Evolutionary conservation across 2,797 vertebrate genomes (phyloP), one percentile per base, ranked within the genome.

Genomic region (Microctenopoma steveboyesi): DNA sequence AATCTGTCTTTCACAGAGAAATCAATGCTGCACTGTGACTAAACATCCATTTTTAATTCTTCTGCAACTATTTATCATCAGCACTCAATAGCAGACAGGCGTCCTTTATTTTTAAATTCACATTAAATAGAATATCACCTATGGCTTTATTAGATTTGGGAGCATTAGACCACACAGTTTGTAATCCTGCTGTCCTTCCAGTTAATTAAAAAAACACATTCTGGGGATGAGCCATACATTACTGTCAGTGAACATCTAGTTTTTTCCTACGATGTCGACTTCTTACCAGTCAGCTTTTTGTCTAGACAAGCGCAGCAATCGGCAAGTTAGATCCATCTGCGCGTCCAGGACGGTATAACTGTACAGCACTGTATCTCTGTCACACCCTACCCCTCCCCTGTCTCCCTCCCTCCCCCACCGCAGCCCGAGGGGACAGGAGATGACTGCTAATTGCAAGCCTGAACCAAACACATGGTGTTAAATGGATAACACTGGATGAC

Each of bases 361-460:
- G 37, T 46, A 52, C 50, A 79, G 16, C 8, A 81, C 63, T 25
- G 82, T 43, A 59, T 67, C 65, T 71, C 62, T 33, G 18, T 48
- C 3, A 7, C 73, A 27, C 54, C 62, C 70, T 35, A n/a, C 69
- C 63, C 64, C 56, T 37, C 53, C 58, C 61, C 53, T 12, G 2
- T 42, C 68, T 74, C 73, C 59, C 57, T 64, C 43, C 4, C 45
- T 56, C 50, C 61, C 27, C 28, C 53, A 7, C 69, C 37, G 51
- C 62, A 85, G 82, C 86, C 79, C 8, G 1, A 12, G 67, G 76
- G 80, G 87, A 88, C 83, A 74, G 71, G 76, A 82, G 82, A 90
- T 64, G 67, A 81, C 88, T 81, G 86, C 86, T 92, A 90, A 94
- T 90, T 89, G 81, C 81, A 57, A 78, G 80, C 58, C 81, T 49